Evolutionary conservation across 2,888 invertebrate species (phyloP).

Genomic region (Junonia oenone): DNA sequence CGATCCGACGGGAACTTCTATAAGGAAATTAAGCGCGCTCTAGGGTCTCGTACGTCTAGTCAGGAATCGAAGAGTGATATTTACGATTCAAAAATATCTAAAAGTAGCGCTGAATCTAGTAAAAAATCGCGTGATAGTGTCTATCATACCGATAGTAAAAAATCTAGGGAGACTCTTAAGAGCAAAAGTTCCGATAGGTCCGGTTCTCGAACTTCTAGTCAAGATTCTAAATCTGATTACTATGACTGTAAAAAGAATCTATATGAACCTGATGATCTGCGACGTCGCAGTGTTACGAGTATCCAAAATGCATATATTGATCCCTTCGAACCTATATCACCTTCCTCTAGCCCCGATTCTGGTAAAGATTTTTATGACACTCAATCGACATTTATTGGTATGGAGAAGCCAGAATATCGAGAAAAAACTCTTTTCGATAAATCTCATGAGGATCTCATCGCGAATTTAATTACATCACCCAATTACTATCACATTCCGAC

Average conservation of each 20-base stretch:
- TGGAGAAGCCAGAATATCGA: slow-evolving; percentile 68
- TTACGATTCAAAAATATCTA: slow-evolving; percentile 82
- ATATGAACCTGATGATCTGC: slow-evolving; percentile 60
- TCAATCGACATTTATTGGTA: slow-evolving; percentile 62
- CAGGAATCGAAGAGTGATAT: slow-evolving; percentile 85
- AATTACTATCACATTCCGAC: slow-evolving; percentile 79
- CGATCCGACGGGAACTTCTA: slow-evolving; percentile 87
- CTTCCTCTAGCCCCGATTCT: slow-evolving; percentile 85
- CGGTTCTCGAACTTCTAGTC: slow-evolving; percentile 83
- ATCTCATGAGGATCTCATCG: slow-evolving; percentile 80
- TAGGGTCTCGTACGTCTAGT: slow-evolving; percentile 83
- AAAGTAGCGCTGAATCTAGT: slow-evolving; percentile 82
- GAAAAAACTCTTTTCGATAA: slow-evolving; percentile 76
- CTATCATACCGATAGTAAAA: slow-evolving; percentile 83
- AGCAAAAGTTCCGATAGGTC: slow-evolving; percentile 82
- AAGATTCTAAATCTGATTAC: slow-evolving; percentile 86
- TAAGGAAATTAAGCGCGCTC: slow-evolving; percentile 82
- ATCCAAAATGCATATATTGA: slow-evolving; percentile 63
- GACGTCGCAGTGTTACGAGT: slow-evolving; percentile 56
- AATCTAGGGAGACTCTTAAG: slow-evolving; percentile 82
- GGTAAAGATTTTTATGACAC: slow-evolving; percentile 82
- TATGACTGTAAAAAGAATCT: slow-evolving; percentile 81
- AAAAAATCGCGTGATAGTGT: slow-evolving; percentile 83
- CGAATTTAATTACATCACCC: slow-evolving; percentile 70
- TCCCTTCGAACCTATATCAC: slow-evolving; percentile 72